These are phyloP conservation scores for Macropis europaea DNA, from an alignment of 2,888 invertebrate species.

Conservation along the genomic window DNA sequence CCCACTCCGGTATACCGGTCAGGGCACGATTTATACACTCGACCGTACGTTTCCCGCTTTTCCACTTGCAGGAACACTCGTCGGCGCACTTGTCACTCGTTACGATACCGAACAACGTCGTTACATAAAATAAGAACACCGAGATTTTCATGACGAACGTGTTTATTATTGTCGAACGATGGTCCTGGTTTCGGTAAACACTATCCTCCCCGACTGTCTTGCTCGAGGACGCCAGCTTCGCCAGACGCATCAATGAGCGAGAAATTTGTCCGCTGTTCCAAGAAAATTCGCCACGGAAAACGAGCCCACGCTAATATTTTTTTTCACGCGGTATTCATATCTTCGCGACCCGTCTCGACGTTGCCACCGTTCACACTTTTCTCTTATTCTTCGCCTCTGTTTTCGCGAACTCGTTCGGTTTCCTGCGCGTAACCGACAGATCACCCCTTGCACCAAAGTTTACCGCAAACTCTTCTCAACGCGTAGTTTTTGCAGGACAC, in stretches of 20 bases:
- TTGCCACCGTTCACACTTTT: neutral
- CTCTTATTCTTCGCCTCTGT: constrained; percentile 18
- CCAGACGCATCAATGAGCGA: constrained; percentile 43
- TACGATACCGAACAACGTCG: constrained; percentile 59
- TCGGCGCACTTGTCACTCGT: constrained; percentile 76
- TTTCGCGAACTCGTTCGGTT: constrained; percentile 1
- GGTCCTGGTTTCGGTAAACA: constrained; percentile 16
- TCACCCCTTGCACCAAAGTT: constrained; percentile 39
- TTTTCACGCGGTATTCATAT: neutral
- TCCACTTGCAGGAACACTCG: constrained; percentile 94
- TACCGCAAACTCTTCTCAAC: constrained; percentile 33
- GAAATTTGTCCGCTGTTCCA: constrained; percentile 12
- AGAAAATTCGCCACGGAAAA: constrained; percentile 10
- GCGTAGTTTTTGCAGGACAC: constrained; percentile 39
- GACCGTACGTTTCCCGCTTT: constrained; percentile 95
- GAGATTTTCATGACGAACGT: constrained; percentile 47
- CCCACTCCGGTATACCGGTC: constrained; percentile 91
- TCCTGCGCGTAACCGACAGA: constrained; percentile 7
- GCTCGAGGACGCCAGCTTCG: constrained; percentile 32
- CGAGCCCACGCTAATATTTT: constrained; percentile 48
- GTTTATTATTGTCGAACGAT: constrained; percentile 46
- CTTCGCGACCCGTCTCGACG: neutral
- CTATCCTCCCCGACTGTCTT: constrained; percentile 14
- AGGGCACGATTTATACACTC: constrained; percentile 92
- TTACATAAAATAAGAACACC: constrained; percentile 51